Base-by-base conservation (phyloP, 2,113 vertebrate genomes). In the Myrmophylax atrothorax region DNA sequence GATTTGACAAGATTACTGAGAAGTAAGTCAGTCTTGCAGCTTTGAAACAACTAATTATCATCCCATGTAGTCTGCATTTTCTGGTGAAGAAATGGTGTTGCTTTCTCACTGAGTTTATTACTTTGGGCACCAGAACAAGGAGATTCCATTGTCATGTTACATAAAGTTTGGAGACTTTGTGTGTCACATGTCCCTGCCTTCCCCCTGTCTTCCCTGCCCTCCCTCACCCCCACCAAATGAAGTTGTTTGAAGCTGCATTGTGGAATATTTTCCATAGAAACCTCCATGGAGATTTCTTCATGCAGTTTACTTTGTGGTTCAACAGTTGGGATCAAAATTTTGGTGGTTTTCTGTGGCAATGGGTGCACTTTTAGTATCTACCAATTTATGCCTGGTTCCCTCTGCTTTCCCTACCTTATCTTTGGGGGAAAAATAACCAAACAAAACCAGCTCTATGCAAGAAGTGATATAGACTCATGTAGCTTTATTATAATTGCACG, bases 251-350 rank as follows among this genome's bases (percentile, higher is more conserved):
- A 88, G 40, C 50, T 81, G 50, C 64, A n/a, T n/a, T 75, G 68
- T 81, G 60, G 50, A 56, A 47, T 87, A 63, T 86, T 92, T 93
- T 92, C 79, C 73, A 74, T 68, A 60, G 76, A 90, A 90, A 86
- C 38, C 50, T 77, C 52, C 33, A 12, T 46, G 58, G 80, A 93
- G 86, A 90, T 81, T 56, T 81, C 55, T 91, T 90, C 74, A 17
- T 85, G 35, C 19, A 52, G n/a, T 59, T 91, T 85, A 33, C 67
- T 82, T 79, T 86, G 64, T 83, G 76, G 58, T 81, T 91, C 18
- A 89, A 7, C 29, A 42, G n/a, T 75, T 58, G 52, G 20, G 14
- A 91, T 89, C 6, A 68, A 90, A 86, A 86, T n/a, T 78, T 28
- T 46, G 31, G 15, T 84, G 26, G 3, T 58, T 76, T 79, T 74